These are phyloP conservation scores for Aurelia sp. DNA, from an alignment of 30 jellyfish, hydroid and myxozoan species.

Conservation along the genomic window DNA sequence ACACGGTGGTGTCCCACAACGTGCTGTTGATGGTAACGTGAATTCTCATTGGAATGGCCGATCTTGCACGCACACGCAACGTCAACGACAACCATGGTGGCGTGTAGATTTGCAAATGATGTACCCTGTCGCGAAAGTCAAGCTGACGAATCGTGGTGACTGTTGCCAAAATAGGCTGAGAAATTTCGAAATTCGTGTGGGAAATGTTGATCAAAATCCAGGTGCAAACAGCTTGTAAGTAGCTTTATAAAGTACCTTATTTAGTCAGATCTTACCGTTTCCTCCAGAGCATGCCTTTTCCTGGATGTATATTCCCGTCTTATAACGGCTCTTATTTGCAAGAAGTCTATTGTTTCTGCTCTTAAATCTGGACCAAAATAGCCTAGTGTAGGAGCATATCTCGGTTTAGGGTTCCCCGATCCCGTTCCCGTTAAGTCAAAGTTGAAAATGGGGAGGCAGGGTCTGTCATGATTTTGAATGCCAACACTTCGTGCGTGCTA, in stretches of 20 bases:
- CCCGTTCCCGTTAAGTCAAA: no score
- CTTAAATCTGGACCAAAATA: no score
- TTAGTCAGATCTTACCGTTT: no score
- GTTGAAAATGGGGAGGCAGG: no score
- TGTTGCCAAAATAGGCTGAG: constrained; percentile 46
- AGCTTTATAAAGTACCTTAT: not conserved
- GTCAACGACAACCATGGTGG: constrained; percentile 64
- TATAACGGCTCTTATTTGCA: no score
- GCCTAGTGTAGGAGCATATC: no score
- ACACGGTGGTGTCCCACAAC: constrained; percentile 49
- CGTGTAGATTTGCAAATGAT: constrained; percentile 67
- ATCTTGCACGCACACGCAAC: constrained; percentile 67
- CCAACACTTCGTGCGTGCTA: no score
- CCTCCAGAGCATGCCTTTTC: no score
- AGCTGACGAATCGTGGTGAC: constrained; percentile 58
- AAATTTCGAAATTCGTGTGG: constrained; percentile 54
- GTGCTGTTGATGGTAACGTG: constrained; percentile 70
- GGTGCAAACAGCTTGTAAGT: constrained; percentile 45
- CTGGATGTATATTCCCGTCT: no score
- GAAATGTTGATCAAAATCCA: constrained; percentile 49
- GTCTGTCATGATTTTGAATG: no score
- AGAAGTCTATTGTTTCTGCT: no score
- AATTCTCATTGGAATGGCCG: constrained; percentile 50
- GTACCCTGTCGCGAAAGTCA: constrained; percentile 57
- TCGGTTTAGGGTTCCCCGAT: no score